Base-by-base conservation (phyloP, 2,113 vertebrate genomes). In the Oreocharis arfaki region DNA sequence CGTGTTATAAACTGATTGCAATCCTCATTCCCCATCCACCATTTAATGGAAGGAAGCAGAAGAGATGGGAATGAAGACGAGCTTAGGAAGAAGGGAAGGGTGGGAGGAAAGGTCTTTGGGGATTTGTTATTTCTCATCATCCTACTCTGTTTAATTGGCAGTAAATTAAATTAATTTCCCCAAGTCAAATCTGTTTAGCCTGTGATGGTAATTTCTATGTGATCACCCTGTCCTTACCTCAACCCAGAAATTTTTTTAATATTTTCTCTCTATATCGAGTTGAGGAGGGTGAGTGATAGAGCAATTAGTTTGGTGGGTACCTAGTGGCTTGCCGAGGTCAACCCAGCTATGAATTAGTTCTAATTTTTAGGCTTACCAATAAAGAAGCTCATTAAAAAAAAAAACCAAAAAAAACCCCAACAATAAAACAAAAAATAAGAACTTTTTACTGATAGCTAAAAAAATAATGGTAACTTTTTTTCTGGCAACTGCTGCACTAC, bases 1-100 rank as follows among this genome's bases (percentile, higher is more conserved):
- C 0, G 0, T 33, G 6, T 41, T 37, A 47, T 13, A 12, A 46
- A 41, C 15, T 23, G 26, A 52, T 9, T 1, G 0, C 21, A 35
- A 7, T 33, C 32, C 28, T 7, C 1, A 2, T 41, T 61, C 10
- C 7, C 26, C 12, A 44, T 30, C 5, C 26, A 11, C 10, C 1
- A 2, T n/a, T 33, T 41, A 27, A 24, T 21, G 6, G 28, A 32
- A 69, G 3, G 30, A 70, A 16, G 39, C 28, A 64, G 24, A 74
- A n/a, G 23, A 44, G 3, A 4, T 37, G 20, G 30, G 12, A 73
- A 37, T 27, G 27, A 89, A 52, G 20, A 9, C 47, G 20, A 86
- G 4, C 30, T 42, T 73, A 28, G 8, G 42, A 86, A 47, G 47
- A 82, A 57, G 20, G 10, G 10, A 89, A 44, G 2, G 13, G 4